Evolutionary conservation across 2,113 vertebrate species (phyloP), one percentile per base, ranked within the genome.

Genomic region (Felis chaus): DNA sequence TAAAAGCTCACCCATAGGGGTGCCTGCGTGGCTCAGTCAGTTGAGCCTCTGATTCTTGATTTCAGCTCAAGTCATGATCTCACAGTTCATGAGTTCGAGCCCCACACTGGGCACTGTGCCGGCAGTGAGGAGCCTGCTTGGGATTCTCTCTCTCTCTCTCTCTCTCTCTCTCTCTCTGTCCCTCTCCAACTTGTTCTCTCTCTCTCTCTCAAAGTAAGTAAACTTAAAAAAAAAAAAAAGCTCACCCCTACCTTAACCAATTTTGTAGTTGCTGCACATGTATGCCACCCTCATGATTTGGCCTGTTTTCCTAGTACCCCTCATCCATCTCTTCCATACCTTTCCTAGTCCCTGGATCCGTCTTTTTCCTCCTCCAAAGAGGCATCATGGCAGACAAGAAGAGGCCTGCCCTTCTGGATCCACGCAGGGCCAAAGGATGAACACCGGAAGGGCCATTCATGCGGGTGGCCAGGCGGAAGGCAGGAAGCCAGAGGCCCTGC

Each of bases 311-410:
- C 50, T 36, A 3, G 8, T 15, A 10, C 7, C 31, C 55, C 33
- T 69, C 2, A 1, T 63, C 39, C 6, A 2, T 10, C 63, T 61
- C 39, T 14, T 69, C n/a, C 1, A 1, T 10, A 1, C 16, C 19
- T 31, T 71, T 55, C 57, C 36, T 89, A 19, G 7, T 10, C 63
- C 61, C 74, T 63, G 48, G 6, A 33, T 18, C 39, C 1, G 0
- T 68, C 23, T 12, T 41, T 41, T 25, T 33, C 21, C n/a, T 53
- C 45, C 63, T 74, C 31, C 61, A 57, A 29, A 45, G 39, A 71
- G 61, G 33, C 50, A 6, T 78, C 50, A 23, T 2, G 12, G 48
- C 74, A 50, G 69, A 14, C 31, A 25, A 89, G 55, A n/a, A 92
- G 65, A 71, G 31, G 31, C 25, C 80, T 69, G 31, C 6, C 15